A percentile compares a stretch with the other conserved stretches of the same genome.
These are phyloP conservation scores for Xylota segnis DNA, from an alignment of 2,888 invertebrate species.

Conservation along the genomic window DNA sequence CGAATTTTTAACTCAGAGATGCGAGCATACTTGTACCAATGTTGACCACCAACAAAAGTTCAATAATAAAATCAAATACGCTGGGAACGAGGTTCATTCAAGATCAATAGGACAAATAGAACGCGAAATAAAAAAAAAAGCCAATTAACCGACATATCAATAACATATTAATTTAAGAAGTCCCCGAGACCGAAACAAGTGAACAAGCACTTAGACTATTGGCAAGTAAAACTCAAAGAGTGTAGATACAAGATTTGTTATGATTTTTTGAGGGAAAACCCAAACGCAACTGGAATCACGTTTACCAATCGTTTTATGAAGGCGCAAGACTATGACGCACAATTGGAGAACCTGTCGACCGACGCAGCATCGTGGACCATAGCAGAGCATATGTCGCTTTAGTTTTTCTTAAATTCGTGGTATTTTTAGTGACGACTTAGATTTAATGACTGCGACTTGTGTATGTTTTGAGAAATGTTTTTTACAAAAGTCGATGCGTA, in stretches of 20 bases:
- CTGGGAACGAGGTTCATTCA: not conserved
- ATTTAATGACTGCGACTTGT: too few relatives aligned
- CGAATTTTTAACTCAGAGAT: not conserved
- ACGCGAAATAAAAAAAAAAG: not conserved
- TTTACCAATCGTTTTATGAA: not conserved
- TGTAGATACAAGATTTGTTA: not conserved
- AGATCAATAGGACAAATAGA: slow-evolving; percentile 31
- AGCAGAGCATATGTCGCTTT: too few relatives aligned
- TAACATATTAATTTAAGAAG: not conserved
- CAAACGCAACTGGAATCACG: not conserved
- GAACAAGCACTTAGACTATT: not conserved
- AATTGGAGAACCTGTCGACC: too few relatives aligned
- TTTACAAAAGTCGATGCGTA: too few relatives aligned
- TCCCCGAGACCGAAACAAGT: not conserved
- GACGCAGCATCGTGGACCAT: too few relatives aligned
- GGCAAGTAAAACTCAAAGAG: not conserved
- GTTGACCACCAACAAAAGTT: slow-evolving; percentile 6
- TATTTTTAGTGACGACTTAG: too few relatives aligned
- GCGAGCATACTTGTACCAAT: not conserved
- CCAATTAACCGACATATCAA: slow-evolving; percentile 3
- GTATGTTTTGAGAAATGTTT: too few relatives aligned
- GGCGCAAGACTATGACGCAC: too few relatives aligned
- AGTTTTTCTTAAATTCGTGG: too few relatives aligned
- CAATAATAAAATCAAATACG: not conserved
- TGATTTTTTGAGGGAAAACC: not conserved